Conservation (phyloP, 1,140 invertebrate species). For the Cydia amplana region DNA sequence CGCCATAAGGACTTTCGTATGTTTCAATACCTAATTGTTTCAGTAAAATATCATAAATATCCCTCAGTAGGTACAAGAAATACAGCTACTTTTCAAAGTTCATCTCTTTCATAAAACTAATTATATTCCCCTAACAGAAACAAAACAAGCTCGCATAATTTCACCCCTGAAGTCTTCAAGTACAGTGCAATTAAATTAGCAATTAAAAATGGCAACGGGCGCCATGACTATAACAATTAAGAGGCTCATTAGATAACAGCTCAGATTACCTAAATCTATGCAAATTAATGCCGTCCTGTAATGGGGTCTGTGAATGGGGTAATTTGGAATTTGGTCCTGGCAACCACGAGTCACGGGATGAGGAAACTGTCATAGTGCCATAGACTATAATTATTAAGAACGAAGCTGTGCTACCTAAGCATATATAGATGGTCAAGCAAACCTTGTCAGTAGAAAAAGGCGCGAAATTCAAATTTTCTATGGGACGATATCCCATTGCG, state of each 20-base stretch:
- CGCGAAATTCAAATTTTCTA: too few species aligned
- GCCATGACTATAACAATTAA: constrained; percentile 54
- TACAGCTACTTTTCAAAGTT: constrained; percentile 41
- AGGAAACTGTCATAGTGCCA: background rate
- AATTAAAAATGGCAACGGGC: constrained; percentile 51
- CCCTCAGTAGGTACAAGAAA: background rate
- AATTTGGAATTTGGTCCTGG: constrained; percentile 45
- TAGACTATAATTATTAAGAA: background rate
- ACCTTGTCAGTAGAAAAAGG: too few species aligned
- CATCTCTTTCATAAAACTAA: constrained; percentile 17
- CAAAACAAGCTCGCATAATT: constrained; percentile 36
- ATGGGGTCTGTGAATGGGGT: constrained; percentile 54
- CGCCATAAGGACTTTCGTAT: too few species aligned
- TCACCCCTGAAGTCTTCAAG: constrained; percentile 46
- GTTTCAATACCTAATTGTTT: too few species aligned
- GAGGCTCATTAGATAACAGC: constrained; percentile 49
- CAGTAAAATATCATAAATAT: too few species aligned
- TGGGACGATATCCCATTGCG: too few species aligned
- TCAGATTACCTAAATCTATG: constrained; percentile 64
- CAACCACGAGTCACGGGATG: constrained; percentile 21
- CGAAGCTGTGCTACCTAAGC: too few species aligned
- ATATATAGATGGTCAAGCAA: too few species aligned
- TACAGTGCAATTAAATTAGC: constrained; percentile 46
- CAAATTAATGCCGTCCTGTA: constrained; percentile 52
- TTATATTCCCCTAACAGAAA: background rate